Conservation (phyloP, 37 sponge, comb jelly and placozoan species). For the Chondrosia reniformis region DNA sequence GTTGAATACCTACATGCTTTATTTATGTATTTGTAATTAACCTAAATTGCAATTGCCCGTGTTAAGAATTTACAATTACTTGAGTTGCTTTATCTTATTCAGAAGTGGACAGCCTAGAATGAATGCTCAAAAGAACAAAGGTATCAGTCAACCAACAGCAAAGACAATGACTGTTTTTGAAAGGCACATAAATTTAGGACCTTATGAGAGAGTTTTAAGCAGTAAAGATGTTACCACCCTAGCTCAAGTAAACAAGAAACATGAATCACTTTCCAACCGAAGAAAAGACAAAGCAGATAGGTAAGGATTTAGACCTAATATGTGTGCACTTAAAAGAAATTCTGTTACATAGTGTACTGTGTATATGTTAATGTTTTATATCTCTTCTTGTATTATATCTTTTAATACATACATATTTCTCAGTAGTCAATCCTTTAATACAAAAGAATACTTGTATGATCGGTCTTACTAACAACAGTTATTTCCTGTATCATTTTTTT, state of each 20-base stretch:
- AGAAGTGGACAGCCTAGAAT: constrained; percentile 7
- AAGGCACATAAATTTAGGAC: constrained; percentile 69
- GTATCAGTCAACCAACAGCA: constrained; percentile 31
- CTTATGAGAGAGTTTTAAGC: constrained; percentile 39
- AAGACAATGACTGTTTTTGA: constrained; percentile 65
- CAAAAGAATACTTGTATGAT: too few relatives aligned
- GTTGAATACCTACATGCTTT: too few relatives aligned
- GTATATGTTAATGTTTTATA: too few relatives aligned
- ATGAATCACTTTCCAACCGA: constrained; percentile 30
- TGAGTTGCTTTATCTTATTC: neutral
- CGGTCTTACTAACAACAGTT: too few relatives aligned
- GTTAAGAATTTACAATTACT: neutral
- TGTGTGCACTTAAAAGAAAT: too few relatives aligned
- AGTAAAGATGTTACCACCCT: constrained; percentile 26
- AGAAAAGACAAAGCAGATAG: constrained; percentile 82
- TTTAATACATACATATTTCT: too few relatives aligned
- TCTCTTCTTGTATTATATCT: too few relatives aligned
- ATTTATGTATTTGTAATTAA: too few relatives aligned
- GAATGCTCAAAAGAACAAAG: neutral
- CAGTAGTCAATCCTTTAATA: too few relatives aligned
- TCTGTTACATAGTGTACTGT: too few relatives aligned
- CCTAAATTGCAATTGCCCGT: neutral
- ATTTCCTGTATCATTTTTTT: too few relatives aligned
- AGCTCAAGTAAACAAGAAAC: constrained; percentile 32
- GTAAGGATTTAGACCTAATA: too few relatives aligned